Percentiles rank a stretch among this genome's conserved stretches.
Conservation (phyloP, 2,113 vertebrate genomes). For the Caloenas nicobarica region DNA sequence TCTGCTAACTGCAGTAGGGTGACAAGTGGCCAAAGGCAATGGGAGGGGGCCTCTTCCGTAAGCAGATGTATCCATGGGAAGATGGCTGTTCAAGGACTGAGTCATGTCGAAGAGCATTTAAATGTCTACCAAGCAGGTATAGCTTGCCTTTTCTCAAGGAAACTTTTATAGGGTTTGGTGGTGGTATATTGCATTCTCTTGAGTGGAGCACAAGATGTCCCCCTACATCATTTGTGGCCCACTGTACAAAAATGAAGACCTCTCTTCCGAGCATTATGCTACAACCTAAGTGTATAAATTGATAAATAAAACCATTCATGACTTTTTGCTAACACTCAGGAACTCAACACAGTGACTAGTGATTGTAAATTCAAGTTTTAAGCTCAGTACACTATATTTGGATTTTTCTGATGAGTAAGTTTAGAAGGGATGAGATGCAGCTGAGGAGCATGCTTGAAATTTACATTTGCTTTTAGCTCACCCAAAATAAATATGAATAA, state of each 20-base stretch:
- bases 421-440: not conserved
- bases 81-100: not conserved
- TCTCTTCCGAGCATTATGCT: not conserved
- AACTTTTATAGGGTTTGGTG: not conserved
- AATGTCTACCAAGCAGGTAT: not conserved
- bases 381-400: not conserved
- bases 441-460: slow-evolving; percentile 6
- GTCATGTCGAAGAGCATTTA: not conserved
- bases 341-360: not conserved
- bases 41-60: not conserved
- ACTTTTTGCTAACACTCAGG: not conserved
- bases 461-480: slow-evolving; percentile 6
- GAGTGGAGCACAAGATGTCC: not conserved
- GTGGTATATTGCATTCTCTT: not conserved
- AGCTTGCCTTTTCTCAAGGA: not conserved
- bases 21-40: not conserved
- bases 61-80: not conserved
- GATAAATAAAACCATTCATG: not conserved
- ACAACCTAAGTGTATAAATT: accelerated
- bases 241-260: not conserved
- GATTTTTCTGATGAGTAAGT: not conserved
- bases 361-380: not conserved
- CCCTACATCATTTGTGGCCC: not conserved
- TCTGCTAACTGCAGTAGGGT: not conserved
- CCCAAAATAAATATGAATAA: not conserved